Percentiles rank a stretch among this genome's conserved stretches.
Evolutionary conservation across 2,797 vertebrate genomes (phyloP).

Genomic region (Columba guinea): DNA sequence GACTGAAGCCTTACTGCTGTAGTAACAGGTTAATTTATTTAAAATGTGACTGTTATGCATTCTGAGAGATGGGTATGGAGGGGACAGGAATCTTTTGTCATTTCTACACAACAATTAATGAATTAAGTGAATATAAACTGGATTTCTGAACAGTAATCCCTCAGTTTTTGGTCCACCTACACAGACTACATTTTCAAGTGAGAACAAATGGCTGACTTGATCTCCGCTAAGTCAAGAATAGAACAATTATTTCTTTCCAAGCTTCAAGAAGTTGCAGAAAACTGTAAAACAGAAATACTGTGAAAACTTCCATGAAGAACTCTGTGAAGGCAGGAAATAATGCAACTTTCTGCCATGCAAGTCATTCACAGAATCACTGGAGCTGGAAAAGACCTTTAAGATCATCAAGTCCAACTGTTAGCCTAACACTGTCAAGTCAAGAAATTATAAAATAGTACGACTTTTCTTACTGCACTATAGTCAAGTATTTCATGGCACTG

Average conservation of each 20-base stretch:
- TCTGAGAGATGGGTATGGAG: neutral
- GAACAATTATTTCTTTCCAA: neutral
- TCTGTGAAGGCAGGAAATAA: neutral
- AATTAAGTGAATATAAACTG: neutral
- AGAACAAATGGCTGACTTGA: neutral
- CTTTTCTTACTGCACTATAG: neutral
- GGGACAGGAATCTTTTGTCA: neutral
- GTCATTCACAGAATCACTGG: neutral
- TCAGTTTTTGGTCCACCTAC: neutral
- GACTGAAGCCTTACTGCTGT: neutral
- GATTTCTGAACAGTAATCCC: neutral
- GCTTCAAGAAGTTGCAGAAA: neutral
- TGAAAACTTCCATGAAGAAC: neutral
- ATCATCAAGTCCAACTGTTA: too few species aligned
- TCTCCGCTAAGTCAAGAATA: neutral
- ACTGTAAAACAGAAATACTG: neutral
- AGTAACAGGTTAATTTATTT: neutral
- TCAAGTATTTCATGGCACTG: neutral
- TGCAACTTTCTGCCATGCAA: neutral
- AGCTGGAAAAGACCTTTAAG: too few species aligned
- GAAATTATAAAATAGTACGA: neutral
- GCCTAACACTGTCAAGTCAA: neutral
- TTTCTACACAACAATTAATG: neutral
- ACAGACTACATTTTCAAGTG: neutral
- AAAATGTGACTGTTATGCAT: rapidly evolving